Percentiles rank a stretch among this genome's conserved stretches.
phyloP scores from a whole-genome alignment of 2,113 vertebrate species.

The Triplophysa siluroides region DNA sequence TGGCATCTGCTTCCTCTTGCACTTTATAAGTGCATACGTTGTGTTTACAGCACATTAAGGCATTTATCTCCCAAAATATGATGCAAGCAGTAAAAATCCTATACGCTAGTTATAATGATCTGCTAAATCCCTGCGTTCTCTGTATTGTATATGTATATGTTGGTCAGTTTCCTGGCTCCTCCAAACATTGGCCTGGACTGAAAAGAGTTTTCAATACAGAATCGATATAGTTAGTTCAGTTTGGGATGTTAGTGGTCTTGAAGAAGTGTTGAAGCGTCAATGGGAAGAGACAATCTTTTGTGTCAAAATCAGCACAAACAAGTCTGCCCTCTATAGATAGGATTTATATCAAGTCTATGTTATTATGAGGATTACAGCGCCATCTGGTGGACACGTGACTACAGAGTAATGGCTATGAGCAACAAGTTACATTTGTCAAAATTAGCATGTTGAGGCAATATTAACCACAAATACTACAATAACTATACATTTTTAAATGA shows the following conservation, averaged over 20 bases:
- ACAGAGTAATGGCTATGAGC: not conserved
- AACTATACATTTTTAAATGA: not conserved
- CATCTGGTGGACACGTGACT: constrained; percentile 39
- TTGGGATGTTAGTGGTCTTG: not conserved
- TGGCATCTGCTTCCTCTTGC: not conserved
- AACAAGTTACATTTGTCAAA: not conserved
- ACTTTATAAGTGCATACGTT: not conserved
- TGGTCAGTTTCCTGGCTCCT: not conserved
- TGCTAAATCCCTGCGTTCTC: not conserved
- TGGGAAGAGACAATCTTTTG: not conserved
- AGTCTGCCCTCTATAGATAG: constrained; percentile 19
- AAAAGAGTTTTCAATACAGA: not conserved
- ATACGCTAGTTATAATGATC: not conserved
- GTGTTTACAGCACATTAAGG: not conserved
- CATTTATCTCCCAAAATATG: not conserved
- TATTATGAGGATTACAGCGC: constrained; percentile 9
- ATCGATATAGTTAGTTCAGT: not conserved
- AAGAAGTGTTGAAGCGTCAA: not conserved
- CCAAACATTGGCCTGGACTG: not conserved
- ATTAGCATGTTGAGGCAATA: not conserved
- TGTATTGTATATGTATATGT: not conserved
- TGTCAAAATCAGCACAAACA: not conserved
- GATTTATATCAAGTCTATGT: not conserved
- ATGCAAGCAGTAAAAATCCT: not conserved
- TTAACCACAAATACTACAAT: not conserved